Evolutionary conservation across 2,797 vertebrate species (phyloP).

Genomic region (Tadarida brasiliensis): DNA sequence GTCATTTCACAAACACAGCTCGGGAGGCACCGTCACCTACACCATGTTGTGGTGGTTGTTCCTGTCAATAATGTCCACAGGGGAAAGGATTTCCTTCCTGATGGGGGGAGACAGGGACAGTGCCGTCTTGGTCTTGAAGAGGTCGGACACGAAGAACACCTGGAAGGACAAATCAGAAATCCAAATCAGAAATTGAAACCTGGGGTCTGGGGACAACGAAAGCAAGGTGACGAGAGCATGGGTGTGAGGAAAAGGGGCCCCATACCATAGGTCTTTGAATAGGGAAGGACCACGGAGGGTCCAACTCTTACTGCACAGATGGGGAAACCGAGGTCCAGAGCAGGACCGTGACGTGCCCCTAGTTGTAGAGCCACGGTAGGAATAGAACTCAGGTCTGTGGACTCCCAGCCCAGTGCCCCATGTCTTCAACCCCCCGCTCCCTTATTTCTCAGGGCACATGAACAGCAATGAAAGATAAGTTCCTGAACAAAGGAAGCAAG

Average conservation of each 20-base stretch:
- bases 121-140: constrained; percentile 95
- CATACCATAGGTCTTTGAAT: not conserved
- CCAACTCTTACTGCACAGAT: not conserved
- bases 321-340: not conserved
- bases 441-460: constrained; percentile 56
- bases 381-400: not conserved
- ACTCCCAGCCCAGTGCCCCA: not conserved
- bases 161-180: constrained; percentile 82
- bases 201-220: not conserved
- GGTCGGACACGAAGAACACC: constrained; percentile 98
- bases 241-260: not conserved
- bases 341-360: not conserved
- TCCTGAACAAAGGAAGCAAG: constrained; percentile 53
- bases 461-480: constrained; percentile 39
- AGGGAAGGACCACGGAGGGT: not conserved
- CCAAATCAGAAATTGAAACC: not conserved
- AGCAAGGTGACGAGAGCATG: not conserved
- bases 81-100: constrained; percentile 96
- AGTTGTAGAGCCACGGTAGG: not conserved
- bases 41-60: constrained; percentile 99
- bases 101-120: constrained; percentile 93
- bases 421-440: not conserved
- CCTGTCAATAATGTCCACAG: constrained; percentile 97
- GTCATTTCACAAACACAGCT: constrained; percentile 88
- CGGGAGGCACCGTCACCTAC: constrained; percentile 87